These are phyloP conservation scores for Datnioides undecimradiatus DNA, from an alignment of 2,113 vertebrate species.

Conservation along the genomic window DNA sequence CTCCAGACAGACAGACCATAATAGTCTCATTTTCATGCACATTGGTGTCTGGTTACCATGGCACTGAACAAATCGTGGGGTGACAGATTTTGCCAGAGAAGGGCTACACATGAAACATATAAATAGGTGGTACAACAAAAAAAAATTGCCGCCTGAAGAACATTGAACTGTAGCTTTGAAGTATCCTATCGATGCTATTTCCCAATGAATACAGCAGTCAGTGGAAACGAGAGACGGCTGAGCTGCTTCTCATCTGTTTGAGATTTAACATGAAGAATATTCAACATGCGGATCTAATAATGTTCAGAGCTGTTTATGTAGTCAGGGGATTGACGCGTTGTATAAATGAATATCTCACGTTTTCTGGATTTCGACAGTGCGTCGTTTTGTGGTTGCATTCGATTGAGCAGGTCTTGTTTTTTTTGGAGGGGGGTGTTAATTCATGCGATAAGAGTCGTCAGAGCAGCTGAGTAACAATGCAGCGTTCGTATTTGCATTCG, in stretches of 20 bases:
- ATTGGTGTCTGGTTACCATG: conserved; percentile 74
- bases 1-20: conserved; percentile 72
- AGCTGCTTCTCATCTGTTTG: not conserved
- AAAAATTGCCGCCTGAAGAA: conserved; percentile 24
- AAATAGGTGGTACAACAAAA: conserved; percentile 23
- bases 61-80: conserved; percentile 56
- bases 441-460: conserved; percentile 49
- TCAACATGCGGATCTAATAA: conserved; percentile 7
- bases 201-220: not conserved
- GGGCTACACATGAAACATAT: conserved; percentile 30
- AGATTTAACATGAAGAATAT: conserved; percentile 9
- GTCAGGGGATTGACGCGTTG: not conserved
- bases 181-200: conserved; percentile 4
- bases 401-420: conserved; percentile 46
- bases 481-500: conserved; percentile 73
- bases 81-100: conserved; percentile 47
- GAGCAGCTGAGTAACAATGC: conserved; percentile 61
- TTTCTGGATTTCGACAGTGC: conserved; percentile 4
- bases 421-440: conserved; percentile 43
- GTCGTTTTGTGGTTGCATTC: conserved; percentile 26
- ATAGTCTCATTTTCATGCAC: conserved; percentile 80
- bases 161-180: conserved; percentile 28
- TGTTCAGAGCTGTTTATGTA: not conserved
- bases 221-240: not conserved
- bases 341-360: conserved; percentile 28